These are phyloP conservation scores for Brevimyrus niger DNA, from an alignment of 2,113 vertebrate genomes.

Conservation along the genomic window DNA sequence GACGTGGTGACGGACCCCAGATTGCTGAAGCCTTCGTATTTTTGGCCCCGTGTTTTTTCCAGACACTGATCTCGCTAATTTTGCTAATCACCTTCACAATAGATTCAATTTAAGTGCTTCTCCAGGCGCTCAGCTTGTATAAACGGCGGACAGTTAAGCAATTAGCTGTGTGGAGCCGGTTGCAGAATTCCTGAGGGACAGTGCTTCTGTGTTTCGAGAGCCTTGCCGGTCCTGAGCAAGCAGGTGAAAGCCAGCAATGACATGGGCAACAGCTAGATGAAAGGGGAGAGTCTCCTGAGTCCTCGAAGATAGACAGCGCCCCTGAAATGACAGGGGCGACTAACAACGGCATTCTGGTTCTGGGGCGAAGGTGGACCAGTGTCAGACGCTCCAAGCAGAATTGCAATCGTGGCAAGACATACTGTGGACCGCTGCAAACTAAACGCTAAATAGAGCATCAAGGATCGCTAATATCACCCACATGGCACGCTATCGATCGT, in stretches of 20 bases:
- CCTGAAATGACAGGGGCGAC: not conserved
- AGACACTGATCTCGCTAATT: constrained; percentile 30
- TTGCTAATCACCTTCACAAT: constrained; percentile 29
- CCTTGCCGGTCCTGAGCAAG: not conserved
- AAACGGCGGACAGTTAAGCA: not conserved
- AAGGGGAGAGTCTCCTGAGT: not conserved
- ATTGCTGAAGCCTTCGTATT: constrained; percentile 22
- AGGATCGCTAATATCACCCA: not conserved
- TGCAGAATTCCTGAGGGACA: not conserved
- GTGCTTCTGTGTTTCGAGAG: not conserved
- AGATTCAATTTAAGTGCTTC: constrained; percentile 28
- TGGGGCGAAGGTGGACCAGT: not conserved
- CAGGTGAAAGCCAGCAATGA: not conserved
- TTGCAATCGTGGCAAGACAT: not conserved
- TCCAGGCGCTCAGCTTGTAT: not conserved
- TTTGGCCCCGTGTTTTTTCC: constrained; percentile 16
- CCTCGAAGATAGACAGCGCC: not conserved
- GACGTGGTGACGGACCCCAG: constrained; percentile 19
- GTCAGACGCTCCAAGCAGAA: not conserved
- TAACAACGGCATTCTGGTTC: not conserved
- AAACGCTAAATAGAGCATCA: not conserved
- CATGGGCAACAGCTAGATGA: not conserved
- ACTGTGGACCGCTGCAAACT: not conserved
- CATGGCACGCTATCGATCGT: not conserved
- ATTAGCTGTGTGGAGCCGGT: not conserved